Percentiles rank a stretch among this genome's conserved stretches.
phyloP scores from a whole-genome alignment of 2,888 invertebrate genomes.

The Girardia tigrina region DNA sequence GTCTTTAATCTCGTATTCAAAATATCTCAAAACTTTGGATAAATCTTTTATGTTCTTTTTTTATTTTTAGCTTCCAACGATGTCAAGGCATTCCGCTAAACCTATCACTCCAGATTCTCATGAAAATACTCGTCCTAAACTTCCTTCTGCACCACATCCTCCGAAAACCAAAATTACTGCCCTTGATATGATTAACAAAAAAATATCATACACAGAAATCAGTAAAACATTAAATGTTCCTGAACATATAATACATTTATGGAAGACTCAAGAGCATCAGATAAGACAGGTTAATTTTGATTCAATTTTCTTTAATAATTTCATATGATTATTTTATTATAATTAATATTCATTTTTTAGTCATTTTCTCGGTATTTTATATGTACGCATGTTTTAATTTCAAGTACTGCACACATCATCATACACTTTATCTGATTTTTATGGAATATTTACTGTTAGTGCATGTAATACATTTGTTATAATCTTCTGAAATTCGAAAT shows the following conservation, averaged over 20 bases:
- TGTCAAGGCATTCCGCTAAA: neutral
- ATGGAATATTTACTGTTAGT: too few relatives aligned
- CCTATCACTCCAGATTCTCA: neutral
- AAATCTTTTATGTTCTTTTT: neutral
- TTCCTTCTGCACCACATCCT: neutral
- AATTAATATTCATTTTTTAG: too few relatives aligned
- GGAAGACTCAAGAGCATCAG: neutral
- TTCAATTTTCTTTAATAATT: too few relatives aligned
- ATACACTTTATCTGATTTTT: too few relatives aligned
- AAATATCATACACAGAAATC: neutral
- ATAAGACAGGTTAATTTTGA: neutral
- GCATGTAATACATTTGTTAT: too few relatives aligned
- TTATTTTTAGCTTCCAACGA: neutral
- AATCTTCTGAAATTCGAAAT: too few relatives aligned
- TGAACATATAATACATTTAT: neutral
- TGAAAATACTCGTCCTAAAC: conserved; percentile 2
- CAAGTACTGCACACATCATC: too few relatives aligned
- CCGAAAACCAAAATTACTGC: neutral
- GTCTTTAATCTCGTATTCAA: too few relatives aligned
- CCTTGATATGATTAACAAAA: neutral
- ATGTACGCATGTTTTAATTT: too few relatives aligned
- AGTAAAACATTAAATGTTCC: neutral
- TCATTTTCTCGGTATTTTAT: too few relatives aligned
- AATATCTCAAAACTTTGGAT: too few relatives aligned
- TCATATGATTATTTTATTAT: too few relatives aligned